phyloP scores from a whole-genome alignment of 2,113 vertebrate species.

The Channa argus region DNA sequence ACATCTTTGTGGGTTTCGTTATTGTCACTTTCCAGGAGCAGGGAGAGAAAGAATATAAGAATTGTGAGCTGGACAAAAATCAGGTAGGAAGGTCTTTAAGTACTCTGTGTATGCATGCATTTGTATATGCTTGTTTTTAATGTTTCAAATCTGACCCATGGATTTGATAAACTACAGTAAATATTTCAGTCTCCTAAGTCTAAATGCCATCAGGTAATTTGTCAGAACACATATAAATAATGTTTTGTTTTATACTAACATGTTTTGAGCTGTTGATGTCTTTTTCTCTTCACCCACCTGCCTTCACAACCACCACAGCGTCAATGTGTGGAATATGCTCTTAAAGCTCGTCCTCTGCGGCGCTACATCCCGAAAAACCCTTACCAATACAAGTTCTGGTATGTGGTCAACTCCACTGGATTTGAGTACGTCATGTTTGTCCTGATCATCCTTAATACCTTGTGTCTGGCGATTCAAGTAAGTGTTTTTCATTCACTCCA shows the following conservation, averaged over 20 bases:
- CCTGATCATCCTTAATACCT: constrained; percentile 98
- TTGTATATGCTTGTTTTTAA: background rate
- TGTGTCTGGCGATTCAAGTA: constrained; percentile 99
- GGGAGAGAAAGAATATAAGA: constrained; percentile 98
- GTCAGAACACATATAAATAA: no score
- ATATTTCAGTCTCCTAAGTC: no score
- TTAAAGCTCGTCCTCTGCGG: constrained; percentile 95
- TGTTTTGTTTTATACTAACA: background rate
- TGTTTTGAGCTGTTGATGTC: background rate
- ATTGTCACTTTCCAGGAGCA: constrained; percentile 99
- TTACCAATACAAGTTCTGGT: constrained; percentile 99
- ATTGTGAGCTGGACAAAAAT: constrained; percentile 99
- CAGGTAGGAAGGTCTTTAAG: constrained; percentile 85
- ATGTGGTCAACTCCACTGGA: constrained; percentile 98
- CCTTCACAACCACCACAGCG: constrained; percentile 80
- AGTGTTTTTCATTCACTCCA: constrained; percentile 39
- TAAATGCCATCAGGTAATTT: no score
- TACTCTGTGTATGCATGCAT: background rate
- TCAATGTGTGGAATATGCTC: constrained; percentile 97
- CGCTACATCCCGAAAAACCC: constrained; percentile 99
- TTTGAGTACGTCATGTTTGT: constrained; percentile 99
- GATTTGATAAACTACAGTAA: background rate
- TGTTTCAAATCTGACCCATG: background rate
- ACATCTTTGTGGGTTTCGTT: constrained; percentile 99
- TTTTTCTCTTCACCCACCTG: constrained; percentile 1